Evolutionary conservation across 2,888 invertebrate genomes (phyloP), one percentile per base, ranked within the genome.

Genomic region (Scaptomyza flava): DNA sequence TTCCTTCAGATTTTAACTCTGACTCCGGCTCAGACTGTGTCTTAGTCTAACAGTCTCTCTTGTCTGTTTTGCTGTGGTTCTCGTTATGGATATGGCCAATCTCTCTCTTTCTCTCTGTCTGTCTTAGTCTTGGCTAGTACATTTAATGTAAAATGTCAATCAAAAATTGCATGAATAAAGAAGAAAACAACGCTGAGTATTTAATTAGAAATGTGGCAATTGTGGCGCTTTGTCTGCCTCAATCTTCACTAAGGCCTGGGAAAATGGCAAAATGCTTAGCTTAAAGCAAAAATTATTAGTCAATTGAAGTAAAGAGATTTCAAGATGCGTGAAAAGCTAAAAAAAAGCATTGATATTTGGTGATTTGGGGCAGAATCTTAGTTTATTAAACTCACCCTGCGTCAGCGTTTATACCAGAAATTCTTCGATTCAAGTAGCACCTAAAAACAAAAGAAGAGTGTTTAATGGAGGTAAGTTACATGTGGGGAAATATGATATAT

Each of bases 121-220:
- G 17, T 17, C 17, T 17, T 17, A 1, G 1, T 17, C 17, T 17
- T 17, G 17, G 17, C 20, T 58, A 58, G 70, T 78, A 53, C 86
- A 78, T 89, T 89, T 90, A 90, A 90, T 89, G 87, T 75, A 83
- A 89, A 84, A 80, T 87, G 89, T 79, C 89, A 83, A 90, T 89
- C 89, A 89, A 75, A 79, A 80, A 87, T 88, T 72, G 76, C 87
- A 70, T 62, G 70, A 38, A 38, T 8, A 9, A 17, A 36, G 12
- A 5, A 17, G 41, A 41, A 41, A 63, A 79, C 59, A 68, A 54
- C 77, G 71, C 68, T 84, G 85, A 83, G 81, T 86, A 88, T 88
- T 88, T 83, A 83, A 83, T 83, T 83, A 83, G 86, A 83, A 83
- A 79, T 79, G 57, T 63, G 46, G 65, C 61, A 43, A 61, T 54